Percentiles rank a stretch among this genome's conserved stretches.
phyloP scores from a whole-genome alignment of 2,888 invertebrate species.

The Rugalucina vietnamica region DNA sequence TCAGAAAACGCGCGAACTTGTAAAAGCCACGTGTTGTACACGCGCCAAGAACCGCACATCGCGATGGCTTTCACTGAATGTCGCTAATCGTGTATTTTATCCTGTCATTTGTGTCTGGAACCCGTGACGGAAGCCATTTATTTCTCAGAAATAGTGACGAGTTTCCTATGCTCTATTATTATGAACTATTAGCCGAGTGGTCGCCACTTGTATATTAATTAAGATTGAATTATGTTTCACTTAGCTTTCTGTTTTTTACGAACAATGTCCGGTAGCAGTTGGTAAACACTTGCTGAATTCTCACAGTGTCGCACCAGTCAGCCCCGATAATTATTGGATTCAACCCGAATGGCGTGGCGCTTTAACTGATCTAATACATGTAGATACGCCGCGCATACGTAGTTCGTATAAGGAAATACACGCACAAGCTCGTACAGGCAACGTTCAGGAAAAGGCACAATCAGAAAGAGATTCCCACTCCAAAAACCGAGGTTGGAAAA shows the following conservation, averaged over 20 bases:
- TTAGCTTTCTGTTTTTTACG: neutral
- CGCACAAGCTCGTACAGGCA: no score
- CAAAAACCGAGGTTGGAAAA: no score
- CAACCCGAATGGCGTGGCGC: no score
- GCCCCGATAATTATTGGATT: no score
- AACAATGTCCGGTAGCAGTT: neutral
- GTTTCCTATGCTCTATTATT: neutral
- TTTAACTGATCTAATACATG: no score
- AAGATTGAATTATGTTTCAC: neutral
- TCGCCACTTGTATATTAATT: neutral
- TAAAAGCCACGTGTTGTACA: neutral
- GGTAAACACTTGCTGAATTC: slow-evolving; percentile 49
- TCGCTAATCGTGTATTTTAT: neutral
- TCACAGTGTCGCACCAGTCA: no score
- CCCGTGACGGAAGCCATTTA: slow-evolving; percentile 40
- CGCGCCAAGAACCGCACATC: neutral
- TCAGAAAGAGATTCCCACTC: no score
- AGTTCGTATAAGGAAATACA: no score
- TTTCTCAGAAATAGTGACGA: slow-evolving; percentile 5
- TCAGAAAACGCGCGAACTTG: neutral
- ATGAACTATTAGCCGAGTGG: neutral
- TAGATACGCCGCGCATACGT: no score
- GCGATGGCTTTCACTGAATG: neutral
- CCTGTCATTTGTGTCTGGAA: slow-evolving; percentile 1
- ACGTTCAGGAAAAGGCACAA: no score